These are phyloP conservation scores for Micrastur ruficollis DNA, from an alignment of 2,797 vertebrate species.

Conservation along the genomic window DNA sequence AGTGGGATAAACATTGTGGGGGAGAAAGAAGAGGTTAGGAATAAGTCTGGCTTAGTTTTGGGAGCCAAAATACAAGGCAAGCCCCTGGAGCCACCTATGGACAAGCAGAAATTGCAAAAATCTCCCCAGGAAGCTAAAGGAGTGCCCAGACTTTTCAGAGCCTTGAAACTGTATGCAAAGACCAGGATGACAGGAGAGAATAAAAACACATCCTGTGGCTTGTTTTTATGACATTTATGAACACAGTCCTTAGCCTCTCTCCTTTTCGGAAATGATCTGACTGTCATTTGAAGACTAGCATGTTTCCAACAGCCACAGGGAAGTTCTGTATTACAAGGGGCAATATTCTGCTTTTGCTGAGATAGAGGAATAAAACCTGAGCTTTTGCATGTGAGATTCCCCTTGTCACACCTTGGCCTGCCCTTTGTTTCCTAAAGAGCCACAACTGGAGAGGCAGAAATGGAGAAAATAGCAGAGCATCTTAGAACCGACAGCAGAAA, in stretches of 20 bases:
- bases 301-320: neutral
- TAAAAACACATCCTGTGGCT: constrained; percentile 4
- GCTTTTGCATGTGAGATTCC: neutral
- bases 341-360: neutral
- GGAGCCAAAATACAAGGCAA: neutral
- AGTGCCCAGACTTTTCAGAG: neutral
- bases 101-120: neutral
- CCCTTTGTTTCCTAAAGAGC: neutral
- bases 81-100: neutral
- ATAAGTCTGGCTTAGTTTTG: neutral
- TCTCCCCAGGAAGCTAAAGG: neutral
- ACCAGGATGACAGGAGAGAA: neutral
- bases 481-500: neutral
- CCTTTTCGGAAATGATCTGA: neutral
- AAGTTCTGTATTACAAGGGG: neutral
- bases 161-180: neutral
- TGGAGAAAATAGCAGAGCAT: neutral
- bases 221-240: constrained; percentile 40
- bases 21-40: neutral
- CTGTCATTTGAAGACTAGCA: neutral
- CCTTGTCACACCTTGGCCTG: neutral
- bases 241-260: neutral
- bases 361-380: neutral
- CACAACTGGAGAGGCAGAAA: neutral
- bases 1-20: neutral